phyloP scores from a whole-genome alignment of 2,113 vertebrate genomes.

The Pterophyllum scalare region DNA sequence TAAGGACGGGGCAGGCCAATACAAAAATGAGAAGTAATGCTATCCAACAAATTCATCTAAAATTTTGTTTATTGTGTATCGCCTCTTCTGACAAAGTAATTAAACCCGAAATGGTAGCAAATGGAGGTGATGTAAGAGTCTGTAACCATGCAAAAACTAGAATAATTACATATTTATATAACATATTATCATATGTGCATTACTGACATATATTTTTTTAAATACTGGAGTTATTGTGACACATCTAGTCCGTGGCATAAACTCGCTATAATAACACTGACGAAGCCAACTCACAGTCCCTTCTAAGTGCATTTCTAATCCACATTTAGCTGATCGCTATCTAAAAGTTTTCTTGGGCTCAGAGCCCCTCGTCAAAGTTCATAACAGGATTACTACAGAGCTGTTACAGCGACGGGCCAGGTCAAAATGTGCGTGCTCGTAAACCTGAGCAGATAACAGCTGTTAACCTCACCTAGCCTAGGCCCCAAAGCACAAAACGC shows the following conservation, averaged over 20 bases:
- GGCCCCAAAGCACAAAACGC: slow-evolving; percentile 36
- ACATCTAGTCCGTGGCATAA: background rate
- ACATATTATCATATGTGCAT: background rate
- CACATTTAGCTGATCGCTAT: background rate
- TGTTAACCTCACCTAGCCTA: slow-evolving; percentile 41
- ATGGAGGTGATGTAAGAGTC: background rate
- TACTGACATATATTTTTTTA: background rate
- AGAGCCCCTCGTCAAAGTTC: slow-evolving; percentile 3
- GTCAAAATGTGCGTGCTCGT: slow-evolving; percentile 24
- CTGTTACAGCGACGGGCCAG: background rate
- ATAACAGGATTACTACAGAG: slow-evolving; percentile 30
- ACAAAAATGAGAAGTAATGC: background rate
- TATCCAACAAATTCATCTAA: background rate
- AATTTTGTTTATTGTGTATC: background rate
- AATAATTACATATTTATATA: background rate
- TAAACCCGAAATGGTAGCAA: background rate
- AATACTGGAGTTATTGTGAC: background rate
- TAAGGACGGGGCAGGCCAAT: background rate
- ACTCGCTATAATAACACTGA: no score
- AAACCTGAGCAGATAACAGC: slow-evolving; percentile 46
- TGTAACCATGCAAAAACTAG: background rate
- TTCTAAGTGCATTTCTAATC: background rate
- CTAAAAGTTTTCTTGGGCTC: background rate
- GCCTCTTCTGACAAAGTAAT: background rate
- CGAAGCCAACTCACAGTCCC: background rate